Evolutionary conservation across 92 coral and sea anemone species (phyloP).

Genomic region (Plumapathes pennacea): DNA sequence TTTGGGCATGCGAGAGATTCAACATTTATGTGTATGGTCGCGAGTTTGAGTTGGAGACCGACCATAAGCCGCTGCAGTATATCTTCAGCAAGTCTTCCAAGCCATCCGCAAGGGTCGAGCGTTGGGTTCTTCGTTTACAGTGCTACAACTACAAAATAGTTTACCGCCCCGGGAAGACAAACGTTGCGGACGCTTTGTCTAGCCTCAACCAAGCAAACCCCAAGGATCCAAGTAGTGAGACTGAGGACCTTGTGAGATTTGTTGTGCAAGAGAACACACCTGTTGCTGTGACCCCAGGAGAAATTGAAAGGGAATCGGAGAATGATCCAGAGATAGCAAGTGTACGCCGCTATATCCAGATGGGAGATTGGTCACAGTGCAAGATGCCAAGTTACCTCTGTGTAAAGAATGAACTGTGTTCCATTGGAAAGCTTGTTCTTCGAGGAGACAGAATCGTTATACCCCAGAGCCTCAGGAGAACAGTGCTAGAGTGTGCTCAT

Average conservation of each 20-base stretch:
- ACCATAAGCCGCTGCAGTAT: conserved; percentile 30
- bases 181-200: conserved; percentile 40
- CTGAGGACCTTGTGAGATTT: not conserved
- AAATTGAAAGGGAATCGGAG: conserved; percentile 8
- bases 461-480: not conserved
- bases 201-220: conserved; percentile 11
- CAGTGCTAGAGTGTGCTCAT: conserved; percentile 3
- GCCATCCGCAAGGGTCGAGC: conserved; percentile 37
- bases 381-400: conserved; percentile 6
- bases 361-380: conserved; percentile 15
- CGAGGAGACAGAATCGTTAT: conserved; percentile 7
- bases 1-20: conserved; percentile 44
- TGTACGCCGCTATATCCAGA: not conserved
- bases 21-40: conserved; percentile 33
- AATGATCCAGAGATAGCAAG: conserved; percentile 1
- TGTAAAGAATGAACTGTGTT: conserved; percentile 17
- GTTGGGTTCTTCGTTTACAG: conserved; percentile 39
- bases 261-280: not conserved
- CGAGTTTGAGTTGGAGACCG: conserved; percentile 31
- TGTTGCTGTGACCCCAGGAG: conserved; percentile 3
- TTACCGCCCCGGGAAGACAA: conserved; percentile 32
- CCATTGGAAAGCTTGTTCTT: conserved; percentile 7
- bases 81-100: conserved; percentile 24
- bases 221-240: not conserved
- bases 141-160: conserved; percentile 23